Conservation (phyloP, 2,113 vertebrate genomes). For the Hypocryptadius cinnamomeus region DNA sequence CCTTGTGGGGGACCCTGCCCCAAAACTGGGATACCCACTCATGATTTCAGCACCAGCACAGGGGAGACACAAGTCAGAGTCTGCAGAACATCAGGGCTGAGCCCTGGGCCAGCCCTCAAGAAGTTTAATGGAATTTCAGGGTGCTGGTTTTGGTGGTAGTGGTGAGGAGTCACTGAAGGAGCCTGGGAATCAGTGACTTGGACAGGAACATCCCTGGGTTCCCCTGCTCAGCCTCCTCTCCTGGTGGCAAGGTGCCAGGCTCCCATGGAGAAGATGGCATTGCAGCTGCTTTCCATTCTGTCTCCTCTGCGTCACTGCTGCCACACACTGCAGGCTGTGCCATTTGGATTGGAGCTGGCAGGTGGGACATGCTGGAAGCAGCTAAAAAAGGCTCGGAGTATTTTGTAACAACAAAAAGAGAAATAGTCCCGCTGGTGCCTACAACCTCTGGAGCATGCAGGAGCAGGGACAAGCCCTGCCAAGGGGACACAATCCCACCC, state of each 20-base stretch:
- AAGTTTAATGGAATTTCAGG: not conserved
- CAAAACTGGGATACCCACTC: not conserved
- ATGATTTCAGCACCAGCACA: not conserved
- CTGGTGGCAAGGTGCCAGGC: not conserved
- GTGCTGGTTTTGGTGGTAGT: not conserved
- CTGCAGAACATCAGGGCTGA: not conserved
- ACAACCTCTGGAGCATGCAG: not conserved
- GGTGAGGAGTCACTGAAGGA: not conserved
- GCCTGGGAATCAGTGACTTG: not conserved
- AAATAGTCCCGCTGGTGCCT: not conserved
- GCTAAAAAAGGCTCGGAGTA: not conserved
- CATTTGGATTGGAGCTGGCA: not conserved
- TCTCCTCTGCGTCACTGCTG: not conserved
- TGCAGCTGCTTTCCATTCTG: not conserved
- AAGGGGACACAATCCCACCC: not conserved
- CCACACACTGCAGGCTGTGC: not conserved
- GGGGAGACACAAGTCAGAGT: not conserved
- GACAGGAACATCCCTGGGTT: not conserved
- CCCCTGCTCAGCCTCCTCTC: not conserved
- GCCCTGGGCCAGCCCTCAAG: not conserved
- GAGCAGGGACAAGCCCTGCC: not conserved
- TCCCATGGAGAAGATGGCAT: not conserved
- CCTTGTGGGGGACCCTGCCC: not conserved
- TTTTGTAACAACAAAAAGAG: not conserved
- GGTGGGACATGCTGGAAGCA: not conserved